Conservation (phyloP, 2,888 invertebrate genomes). For the Xestia rhomboidea region DNA sequence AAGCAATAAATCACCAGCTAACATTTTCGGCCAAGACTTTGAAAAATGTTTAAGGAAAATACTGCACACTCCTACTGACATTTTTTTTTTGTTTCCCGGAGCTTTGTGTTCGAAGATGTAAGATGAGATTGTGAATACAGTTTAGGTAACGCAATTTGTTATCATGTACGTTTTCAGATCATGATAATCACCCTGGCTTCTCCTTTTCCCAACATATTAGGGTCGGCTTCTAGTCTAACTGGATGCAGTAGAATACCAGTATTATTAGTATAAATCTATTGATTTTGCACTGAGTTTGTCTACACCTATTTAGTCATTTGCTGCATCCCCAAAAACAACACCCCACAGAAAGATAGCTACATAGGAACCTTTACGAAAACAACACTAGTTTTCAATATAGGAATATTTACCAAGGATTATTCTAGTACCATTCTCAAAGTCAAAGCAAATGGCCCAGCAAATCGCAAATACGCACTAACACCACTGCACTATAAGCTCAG, state of each 20-base stretch:
- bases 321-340: neutral
- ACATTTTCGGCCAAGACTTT: neutral
- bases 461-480: constrained; percentile 23
- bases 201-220: neutral
- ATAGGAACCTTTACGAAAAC: too few species aligned
- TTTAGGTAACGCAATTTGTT: neutral
- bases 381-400: neutral
- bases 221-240: neutral
- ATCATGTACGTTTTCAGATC: neutral
- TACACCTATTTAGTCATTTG: neutral
- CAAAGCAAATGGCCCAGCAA: constrained; percentile 46
- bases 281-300: neutral
- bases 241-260: neutral
- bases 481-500: constrained; percentile 37
- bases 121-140: neutral
- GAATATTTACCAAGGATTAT: neutral
- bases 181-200: neutral
- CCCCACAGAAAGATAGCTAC: neutral
- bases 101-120: neutral
- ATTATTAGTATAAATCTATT: neutral
- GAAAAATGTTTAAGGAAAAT: constrained; percentile 14
- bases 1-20: constrained; percentile 11
- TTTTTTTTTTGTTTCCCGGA: neutral
- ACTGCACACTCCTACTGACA: neutral
- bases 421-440: constrained; percentile 8